A percentile compares a stretch with the other conserved stretches of the same genome.
These are phyloP conservation scores for Anthoptus insignis DNA, from an alignment of 2,888 invertebrate species.

Conservation along the genomic window DNA sequence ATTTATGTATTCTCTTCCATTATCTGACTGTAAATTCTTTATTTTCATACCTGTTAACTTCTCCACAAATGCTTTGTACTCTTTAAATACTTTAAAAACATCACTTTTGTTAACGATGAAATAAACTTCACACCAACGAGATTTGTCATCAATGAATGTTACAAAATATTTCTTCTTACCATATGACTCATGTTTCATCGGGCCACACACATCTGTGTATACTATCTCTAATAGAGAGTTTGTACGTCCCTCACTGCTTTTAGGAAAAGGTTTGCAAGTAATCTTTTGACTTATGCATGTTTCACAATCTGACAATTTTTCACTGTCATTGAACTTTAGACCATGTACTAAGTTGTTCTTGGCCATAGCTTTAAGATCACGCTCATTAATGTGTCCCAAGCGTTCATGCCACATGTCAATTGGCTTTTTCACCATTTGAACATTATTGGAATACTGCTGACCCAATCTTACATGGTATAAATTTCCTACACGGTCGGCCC, in stretches of 20 bases:
- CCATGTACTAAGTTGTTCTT: slow-evolving; percentile 26
- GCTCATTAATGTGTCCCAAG: slow-evolving; percentile 17
- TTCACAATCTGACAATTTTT: slow-evolving; percentile 31
- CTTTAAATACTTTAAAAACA: slow-evolving; percentile 35
- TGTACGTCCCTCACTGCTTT: slow-evolving; percentile 38
- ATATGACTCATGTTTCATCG: slow-evolving; percentile 31
- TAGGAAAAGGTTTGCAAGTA: slow-evolving; percentile 25
- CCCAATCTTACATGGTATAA: neutral
- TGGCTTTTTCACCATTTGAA: slow-evolving; percentile 21
- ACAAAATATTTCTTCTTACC: slow-evolving; percentile 40
- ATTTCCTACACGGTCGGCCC: slow-evolving; percentile 35
- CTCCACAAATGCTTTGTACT: slow-evolving; percentile 35
- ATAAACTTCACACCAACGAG: slow-evolving; percentile 39
- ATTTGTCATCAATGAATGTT: slow-evolving; percentile 42
- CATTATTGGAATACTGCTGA: slow-evolving; percentile 28
- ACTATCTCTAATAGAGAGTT: slow-evolving; percentile 25
- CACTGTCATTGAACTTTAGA: slow-evolving; percentile 22
- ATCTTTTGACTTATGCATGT: slow-evolving; percentile 27
- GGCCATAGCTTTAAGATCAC: too few species aligned
- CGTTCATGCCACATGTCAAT: slow-evolving; percentile 36
- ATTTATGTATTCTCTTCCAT: slow-evolving; percentile 36
- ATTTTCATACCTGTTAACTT: too few species aligned
- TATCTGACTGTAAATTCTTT: slow-evolving; percentile 39
- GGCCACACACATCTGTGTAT: slow-evolving; percentile 38
- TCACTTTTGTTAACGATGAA: slow-evolving; percentile 38